Evolutionary conservation across 2,797 vertebrate species (phyloP), one percentile per base, ranked within the genome.

Genomic region (Enteromius trimaculatus): DNA sequence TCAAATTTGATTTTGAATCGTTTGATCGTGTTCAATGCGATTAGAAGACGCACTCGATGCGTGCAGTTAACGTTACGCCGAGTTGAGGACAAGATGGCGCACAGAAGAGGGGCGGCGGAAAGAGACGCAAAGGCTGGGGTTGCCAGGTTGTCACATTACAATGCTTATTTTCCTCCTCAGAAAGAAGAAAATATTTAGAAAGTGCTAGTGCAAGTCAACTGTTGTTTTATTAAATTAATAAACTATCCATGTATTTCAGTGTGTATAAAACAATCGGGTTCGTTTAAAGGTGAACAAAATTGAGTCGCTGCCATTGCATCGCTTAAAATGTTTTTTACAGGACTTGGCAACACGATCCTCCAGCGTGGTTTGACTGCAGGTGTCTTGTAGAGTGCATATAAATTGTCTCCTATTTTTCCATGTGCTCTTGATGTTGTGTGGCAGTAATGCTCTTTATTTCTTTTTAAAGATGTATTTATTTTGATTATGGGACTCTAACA

Each of bases 11-110:
- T 21, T 51, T 26, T 16, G 4, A 34, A 34, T 37, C 17, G 47
- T 55, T 44, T 76, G 34, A 2, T 19, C 5, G 34, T 62, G 10
- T 37, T 64, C 3, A 0, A 7, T 29, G 7, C 10, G 5, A 16
- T 13, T 49, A 8, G 37, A 55, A 34, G 11, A 76, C 70, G 60
- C 37, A 23, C 51, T 39, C 51, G 23, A 70, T 1, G 14, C 64
- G 6, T 9, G 55, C 62, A 4, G 64, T 26, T 26, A 26, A 26
- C 23, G 55, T 60, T 21, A 7, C 47, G 49, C 10, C 1, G 34
- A 82, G n/a, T 21, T 60, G 37, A 26, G 21, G 21, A 83, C 74
- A 83, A 83, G 81, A 83, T 83, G 81, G 81, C 81, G 81, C 31
- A 10, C 71, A 49, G 19, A 39, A 68, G 19, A 65, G 49, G 26